Evolutionary conservation across 2,888 invertebrate species (phyloP), one percentile per base, ranked within the genome.

Genomic region (Cyclophora albipunctata): DNA sequence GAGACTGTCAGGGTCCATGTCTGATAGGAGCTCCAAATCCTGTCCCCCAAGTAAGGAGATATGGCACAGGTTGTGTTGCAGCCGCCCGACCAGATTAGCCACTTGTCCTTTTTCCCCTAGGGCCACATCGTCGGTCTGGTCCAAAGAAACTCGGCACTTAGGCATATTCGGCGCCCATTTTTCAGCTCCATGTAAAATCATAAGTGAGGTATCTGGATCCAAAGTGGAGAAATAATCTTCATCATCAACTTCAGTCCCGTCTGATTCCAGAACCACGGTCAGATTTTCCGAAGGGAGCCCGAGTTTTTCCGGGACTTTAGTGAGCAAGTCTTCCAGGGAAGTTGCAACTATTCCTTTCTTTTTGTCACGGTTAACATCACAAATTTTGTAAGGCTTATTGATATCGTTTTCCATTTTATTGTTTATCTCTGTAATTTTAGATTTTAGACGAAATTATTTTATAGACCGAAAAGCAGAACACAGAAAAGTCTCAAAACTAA

Each of bases 241-340:
- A 72, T 98, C 97, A 67, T 98, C 97, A 47, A 98, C 95, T 89
- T 98, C 97, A 0, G 98, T 98, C 40, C 98, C 98, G 85, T 98
- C 98, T 46, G 92, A 93, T 77, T 98, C 98, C 62, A 98, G 86
- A 42, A 96, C 97, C 52, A 97, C 94, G 49, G 94, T 95, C 52
- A 96, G 87, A 60, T 92, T 91, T 58, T 90, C 89, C 50, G 90
- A 81, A 34, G 92, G 92, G 55, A 93, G 75, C 34, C 91, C 90
- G 60, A 96, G 90, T 78, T 95, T 94, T 69, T 93, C 93, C 47
- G 93, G 91, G 49, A 94, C 93, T 87, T 94, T 93, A 57, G 90
- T 84, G 63, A 93, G 91, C 70, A 96, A 90, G 73, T 96, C 96
- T 72, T 94, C 93, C 46, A 96, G 85, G 20, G 95, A 93, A 45